Evolutionary conservation across 2,888 invertebrate genomes (phyloP), one percentile per base, ranked within the genome.

Genomic region (Plebejus anna): DNA sequence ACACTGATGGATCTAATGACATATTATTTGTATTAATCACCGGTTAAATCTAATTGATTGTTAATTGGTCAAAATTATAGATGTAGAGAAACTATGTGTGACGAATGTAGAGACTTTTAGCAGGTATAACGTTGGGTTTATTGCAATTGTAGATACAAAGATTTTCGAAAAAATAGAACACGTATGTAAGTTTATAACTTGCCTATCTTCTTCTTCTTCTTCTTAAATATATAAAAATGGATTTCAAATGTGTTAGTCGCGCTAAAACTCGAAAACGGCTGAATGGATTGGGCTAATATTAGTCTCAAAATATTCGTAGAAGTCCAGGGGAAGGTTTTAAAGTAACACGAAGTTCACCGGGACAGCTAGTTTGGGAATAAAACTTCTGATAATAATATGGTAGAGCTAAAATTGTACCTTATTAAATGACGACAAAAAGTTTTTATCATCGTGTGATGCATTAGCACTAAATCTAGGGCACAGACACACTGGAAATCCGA

Each of bases 381-480:
- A 22, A 47, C 9, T 47, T 11, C 9, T 9, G 9, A 9, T 42
- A 11, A 38, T 6, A 6, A 61, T 61, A 61, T 61, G 2, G 66
- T 32, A 66, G 13, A 16, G 32, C 11, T 4, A 61, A 66, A 6
- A 32, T 66, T 66, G 32, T 28, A 66, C 13, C 13, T 32, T 32
- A 16, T 5, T 66, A 16, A 66, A 66, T 66, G 32, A 16, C 66
- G 16, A 36, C 13, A 66, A 66, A 66, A 32, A 36, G 66, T 22
- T 66, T 66, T 32, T 32, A 66, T 66, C 13, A 1, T 16, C 32
- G 66, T 32, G 11, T 61, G 28, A 66, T 66, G 28, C 32, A 32
- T 36, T 66, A 66, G 66, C 32, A 36, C 32, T 13, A 16, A 66
- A 66, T 66, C 32, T 66, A 66, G 66, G 32, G 66, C 66, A 66